Conservation (phyloP, 1,140 invertebrate genomes). For the Drosophila lowei region DNA sequence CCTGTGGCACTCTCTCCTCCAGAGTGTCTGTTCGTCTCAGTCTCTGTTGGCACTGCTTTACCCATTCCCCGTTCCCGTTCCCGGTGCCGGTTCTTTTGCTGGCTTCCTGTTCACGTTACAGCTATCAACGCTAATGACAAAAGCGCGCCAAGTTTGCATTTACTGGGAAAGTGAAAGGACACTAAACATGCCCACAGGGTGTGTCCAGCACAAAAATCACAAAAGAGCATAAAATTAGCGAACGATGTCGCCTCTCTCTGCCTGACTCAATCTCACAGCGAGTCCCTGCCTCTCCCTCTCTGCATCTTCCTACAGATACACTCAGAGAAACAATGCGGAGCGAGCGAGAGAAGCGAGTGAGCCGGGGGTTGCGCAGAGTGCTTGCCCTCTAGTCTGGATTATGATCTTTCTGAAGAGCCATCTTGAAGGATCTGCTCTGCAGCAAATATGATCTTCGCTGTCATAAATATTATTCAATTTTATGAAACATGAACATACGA, state of each 20-base stretch:
- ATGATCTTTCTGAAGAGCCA: too few relatives aligned
- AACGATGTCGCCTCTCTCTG: slow-evolving; percentile 47
- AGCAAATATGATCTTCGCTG: too few relatives aligned
- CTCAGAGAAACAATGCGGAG: too few relatives aligned
- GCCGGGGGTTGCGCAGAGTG: too few relatives aligned
- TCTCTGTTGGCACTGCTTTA: background rate
- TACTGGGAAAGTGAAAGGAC: slow-evolving; percentile 52
- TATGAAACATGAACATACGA: too few relatives aligned
- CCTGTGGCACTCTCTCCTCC: background rate
- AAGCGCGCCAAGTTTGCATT: slow-evolving; percentile 79
- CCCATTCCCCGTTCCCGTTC: background rate
- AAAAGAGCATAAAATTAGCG: slow-evolving; percentile 80
- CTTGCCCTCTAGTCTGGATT: too few relatives aligned
- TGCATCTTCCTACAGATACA: slow-evolving; percentile 12
- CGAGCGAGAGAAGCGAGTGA: too few relatives aligned
- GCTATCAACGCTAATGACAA: slow-evolving; percentile 80
- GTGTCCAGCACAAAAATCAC: slow-evolving; percentile 77
- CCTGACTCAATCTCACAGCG: background rate
- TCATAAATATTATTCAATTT: too few relatives aligned
- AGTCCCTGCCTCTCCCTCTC: slow-evolving; percentile 1
- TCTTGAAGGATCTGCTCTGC: too few relatives aligned
- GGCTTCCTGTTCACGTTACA: slow-evolving; percentile 56
- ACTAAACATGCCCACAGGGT: slow-evolving; percentile 76
- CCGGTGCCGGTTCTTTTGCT: background rate
- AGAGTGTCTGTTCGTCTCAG: background rate